These are phyloP conservation scores for Tachuris rubrigastra DNA, from an alignment of 2,113 vertebrate species.

Conservation along the genomic window DNA sequence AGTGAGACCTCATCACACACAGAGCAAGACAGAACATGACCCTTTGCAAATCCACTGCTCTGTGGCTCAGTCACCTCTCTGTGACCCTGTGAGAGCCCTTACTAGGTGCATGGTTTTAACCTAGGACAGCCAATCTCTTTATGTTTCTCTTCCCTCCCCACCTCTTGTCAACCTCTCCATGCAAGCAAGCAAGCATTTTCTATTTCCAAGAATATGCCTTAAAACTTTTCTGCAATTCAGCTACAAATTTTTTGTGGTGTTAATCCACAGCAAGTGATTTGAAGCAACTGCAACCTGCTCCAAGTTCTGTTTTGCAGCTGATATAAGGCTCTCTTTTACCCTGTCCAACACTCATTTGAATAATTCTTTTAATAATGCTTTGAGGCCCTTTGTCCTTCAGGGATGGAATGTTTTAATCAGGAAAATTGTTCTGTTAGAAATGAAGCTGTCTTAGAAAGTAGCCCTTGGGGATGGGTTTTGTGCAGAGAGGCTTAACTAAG, in stretches of 20 bases:
- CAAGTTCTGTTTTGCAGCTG: not conserved
- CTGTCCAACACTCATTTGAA: not conserved
- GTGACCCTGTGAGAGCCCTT: not conserved
- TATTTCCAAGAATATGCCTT: not conserved
- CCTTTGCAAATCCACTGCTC: not conserved
- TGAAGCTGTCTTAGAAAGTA: slow-evolving; percentile 26
- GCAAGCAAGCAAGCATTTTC: too few relatives aligned
- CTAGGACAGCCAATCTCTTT: not conserved
- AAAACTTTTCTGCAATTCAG: not conserved
- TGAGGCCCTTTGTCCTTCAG: slow-evolving; percentile 29
- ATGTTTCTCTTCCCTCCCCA: not conserved
- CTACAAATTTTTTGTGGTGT: not conserved
- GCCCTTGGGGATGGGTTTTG: not conserved
- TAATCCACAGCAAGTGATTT: not conserved
- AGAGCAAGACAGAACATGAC: not conserved
- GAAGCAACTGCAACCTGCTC: not conserved
- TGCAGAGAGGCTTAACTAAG: slow-evolving; percentile 9
- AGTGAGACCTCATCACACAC: not conserved
- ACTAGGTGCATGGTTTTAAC: rapidly evolving
- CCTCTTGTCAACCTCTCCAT: not conserved
- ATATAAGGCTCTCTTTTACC: not conserved
- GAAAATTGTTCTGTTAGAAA: slow-evolving; percentile 35
- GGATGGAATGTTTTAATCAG: slow-evolving; percentile 31
- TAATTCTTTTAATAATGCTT: not conserved
- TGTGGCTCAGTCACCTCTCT: not conserved